Base-by-base conservation (phyloP, 2,113 vertebrate species). In the Apistogramma diplotaenia region DNA sequence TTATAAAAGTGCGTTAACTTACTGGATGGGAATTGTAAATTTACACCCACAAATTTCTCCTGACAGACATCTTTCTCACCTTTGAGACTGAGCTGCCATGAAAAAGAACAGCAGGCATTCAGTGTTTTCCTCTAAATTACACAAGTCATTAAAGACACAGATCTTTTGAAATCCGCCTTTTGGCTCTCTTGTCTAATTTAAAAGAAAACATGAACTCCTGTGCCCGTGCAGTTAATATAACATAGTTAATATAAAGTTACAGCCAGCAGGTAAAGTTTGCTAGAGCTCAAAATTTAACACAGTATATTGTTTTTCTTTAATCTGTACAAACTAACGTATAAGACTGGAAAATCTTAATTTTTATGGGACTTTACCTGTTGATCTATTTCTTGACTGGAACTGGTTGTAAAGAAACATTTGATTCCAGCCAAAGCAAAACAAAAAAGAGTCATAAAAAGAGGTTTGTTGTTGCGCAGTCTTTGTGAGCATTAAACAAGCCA, bases 1-100 rank as follows among this genome's bases (percentile, higher is more conserved):
- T 67, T 37, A 72, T 29, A 71, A 78, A 0, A 59, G 53, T 85
- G 65, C 21, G n/a, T 76, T 54, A 70, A 83, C 57, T 55, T 84
- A 43, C 53, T 51, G 53, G 70, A 27, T 29, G 49, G 58, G 40
- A 80, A 75, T 67, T 60, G 53, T 7, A 37, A 18, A 55, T 80
- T 77, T 51, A 74, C 12, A 57, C 53, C 79, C 51, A 35, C n/a
- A 83, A 8, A 59, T 33, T 46, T 29, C 57, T 77, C 70, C 61
- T 51, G 16, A 25, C 8, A n/a, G 65, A 31, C 16, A 46, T 49
- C 43, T 51, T 70, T 51, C 51, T 51, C 56, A 78, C 21, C 29
- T 35, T 37, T 21, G 61, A 74, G 31, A 65, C 25, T 21, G 53
- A 77, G 49, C 37, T 72, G 56, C 46, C 6, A 46, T 3, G 19